phyloP scores from a whole-genome alignment of 2,113 vertebrate genomes.

The Laticauda colubrina region DNA sequence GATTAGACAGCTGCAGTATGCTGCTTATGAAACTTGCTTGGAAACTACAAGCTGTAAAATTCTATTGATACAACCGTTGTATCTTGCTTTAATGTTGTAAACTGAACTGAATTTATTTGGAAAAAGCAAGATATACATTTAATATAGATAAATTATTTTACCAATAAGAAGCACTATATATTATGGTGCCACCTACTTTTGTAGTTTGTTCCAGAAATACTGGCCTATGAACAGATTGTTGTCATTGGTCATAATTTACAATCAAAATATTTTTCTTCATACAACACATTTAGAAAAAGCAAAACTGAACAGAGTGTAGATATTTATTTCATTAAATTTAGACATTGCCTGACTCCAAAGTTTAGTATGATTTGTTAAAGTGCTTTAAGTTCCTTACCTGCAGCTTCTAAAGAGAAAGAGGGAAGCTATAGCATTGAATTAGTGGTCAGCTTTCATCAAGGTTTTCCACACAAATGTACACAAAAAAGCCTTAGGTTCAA shows the following conservation, averaged over 20 bases:
- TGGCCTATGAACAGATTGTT: background rate
- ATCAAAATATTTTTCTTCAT: background rate
- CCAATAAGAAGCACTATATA: background rate
- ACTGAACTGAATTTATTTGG: background rate
- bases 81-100: background rate
- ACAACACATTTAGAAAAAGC: background rate
- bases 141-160: background rate
- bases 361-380: background rate
- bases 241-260: background rate
- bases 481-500: background rate
- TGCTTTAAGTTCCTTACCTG: background rate
- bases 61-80: background rate
- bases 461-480: background rate
- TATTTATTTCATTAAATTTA: background rate
- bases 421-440: background rate
- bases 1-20: background rate
- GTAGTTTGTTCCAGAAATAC: background rate
- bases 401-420: background rate
- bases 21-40: background rate
- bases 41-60: background rate
- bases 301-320: background rate
- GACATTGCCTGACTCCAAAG: background rate
- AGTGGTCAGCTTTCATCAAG: background rate
- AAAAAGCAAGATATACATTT: background rate
- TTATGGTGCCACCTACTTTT: background rate